Evolutionary conservation across 2,888 invertebrate genomes (phyloP).

Genomic region (Cinara cedri): DNA sequence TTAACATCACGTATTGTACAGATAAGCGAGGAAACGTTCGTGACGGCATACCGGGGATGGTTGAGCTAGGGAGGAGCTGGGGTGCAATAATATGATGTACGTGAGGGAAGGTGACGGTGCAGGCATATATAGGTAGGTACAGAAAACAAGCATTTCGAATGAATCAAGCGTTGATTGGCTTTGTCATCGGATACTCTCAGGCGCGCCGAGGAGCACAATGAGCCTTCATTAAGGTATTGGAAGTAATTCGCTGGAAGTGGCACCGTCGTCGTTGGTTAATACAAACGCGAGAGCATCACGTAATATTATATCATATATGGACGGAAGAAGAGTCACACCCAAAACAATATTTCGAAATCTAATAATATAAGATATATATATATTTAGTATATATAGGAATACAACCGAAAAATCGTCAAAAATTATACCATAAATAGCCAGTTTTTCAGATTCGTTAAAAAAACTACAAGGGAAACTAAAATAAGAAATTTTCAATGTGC

Average conservation of each 20-base stretch:
- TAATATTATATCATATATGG: neutral
- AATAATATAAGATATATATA: too few species aligned
- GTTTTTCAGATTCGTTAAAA: too few species aligned
- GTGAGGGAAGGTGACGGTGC: too few species aligned
- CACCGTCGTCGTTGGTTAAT: slow-evolving; percentile 9
- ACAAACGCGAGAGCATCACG: neutral
- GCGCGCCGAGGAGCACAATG: slow-evolving; percentile 30
- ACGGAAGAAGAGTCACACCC: neutral
- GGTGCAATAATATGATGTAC: neutral
- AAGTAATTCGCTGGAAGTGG: slow-evolving; percentile 31
- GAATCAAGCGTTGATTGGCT: slow-evolving; percentile 49
- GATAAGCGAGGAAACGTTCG: neutral
- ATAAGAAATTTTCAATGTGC: too few species aligned
- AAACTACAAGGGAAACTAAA: too few species aligned
- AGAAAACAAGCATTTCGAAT: slow-evolving; percentile 21
- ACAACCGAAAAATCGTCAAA: too few species aligned
- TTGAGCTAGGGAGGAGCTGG: neutral
- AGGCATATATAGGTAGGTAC: neutral
- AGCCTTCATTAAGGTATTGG: slow-evolving; percentile 40
- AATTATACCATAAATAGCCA: too few species aligned
- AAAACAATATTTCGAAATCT: neutral
- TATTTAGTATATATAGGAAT: too few species aligned
- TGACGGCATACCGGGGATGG: neutral
- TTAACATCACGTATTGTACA: too few species aligned
- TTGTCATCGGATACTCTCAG: slow-evolving; percentile 28